These are phyloP conservation scores for Smittia aterrima DNA, from an alignment of 2,888 invertebrate species.

Conservation along the genomic window DNA sequence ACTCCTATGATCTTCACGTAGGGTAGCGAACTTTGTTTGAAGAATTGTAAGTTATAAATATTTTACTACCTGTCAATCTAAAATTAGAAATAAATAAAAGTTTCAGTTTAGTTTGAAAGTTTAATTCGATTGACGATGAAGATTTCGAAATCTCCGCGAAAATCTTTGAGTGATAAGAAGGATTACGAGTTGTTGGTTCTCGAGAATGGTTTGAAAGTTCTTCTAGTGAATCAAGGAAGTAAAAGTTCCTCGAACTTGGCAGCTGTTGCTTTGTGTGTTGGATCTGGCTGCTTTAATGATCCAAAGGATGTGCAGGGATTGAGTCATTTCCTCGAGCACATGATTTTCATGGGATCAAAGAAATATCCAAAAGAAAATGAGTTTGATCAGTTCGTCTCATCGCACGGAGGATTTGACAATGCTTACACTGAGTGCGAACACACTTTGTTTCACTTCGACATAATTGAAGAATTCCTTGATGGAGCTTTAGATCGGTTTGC, in stretches of 20 bases:
- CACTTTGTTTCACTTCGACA: conserved; percentile 86
- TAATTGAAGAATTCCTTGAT: conserved; percentile 73
- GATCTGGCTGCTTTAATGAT: conserved; percentile 77
- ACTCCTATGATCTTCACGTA: not conserved
- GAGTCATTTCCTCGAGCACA: conserved; percentile 70
- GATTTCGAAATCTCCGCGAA: conserved; percentile 27
- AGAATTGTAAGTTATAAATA: too few relatives aligned
- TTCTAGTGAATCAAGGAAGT: conserved; percentile 56
- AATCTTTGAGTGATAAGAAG: conserved; percentile 27
- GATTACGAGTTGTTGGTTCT: conserved; percentile 57
- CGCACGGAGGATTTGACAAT: conserved; percentile 82
- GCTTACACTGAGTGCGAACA: conserved; percentile 84
- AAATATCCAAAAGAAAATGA: conserved; percentile 85
- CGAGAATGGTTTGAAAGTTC: conserved; percentile 68
- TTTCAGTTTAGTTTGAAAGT: not conserved
- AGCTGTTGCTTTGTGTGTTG: conserved; percentile 72
- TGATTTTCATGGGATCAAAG: conserved; percentile 84
- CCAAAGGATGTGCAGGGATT: conserved; percentile 73
- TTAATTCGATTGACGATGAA: not conserved
- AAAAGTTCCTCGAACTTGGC: not conserved
- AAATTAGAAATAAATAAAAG: too few relatives aligned
- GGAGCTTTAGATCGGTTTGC: conserved; percentile 82
- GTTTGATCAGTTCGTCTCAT: conserved; percentile 76
- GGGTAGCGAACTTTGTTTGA: too few relatives aligned
- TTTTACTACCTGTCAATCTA: too few relatives aligned